These are phyloP conservation scores for Cisticola juncidis DNA, from an alignment of 2,113 vertebrate species.

Conservation along the genomic window DNA sequence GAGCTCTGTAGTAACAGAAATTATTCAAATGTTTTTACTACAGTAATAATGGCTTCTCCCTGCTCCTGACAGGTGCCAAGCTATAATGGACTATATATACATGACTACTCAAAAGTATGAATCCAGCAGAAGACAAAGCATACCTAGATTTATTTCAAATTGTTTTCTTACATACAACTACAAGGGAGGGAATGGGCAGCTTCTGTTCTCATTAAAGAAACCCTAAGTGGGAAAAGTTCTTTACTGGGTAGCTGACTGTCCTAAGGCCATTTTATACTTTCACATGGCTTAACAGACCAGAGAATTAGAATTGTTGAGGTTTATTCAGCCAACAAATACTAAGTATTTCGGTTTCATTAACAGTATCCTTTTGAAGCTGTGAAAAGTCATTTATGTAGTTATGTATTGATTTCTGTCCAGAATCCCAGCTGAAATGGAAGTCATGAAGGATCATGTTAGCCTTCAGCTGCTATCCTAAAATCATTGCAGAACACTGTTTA, in stretches of 20 bases:
- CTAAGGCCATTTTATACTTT: neutral
- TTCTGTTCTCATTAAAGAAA: neutral
- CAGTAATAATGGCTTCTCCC: neutral
- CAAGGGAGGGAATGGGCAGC: neutral
- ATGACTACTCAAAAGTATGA: neutral
- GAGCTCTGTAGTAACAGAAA: neutral
- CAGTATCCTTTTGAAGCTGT: neutral
- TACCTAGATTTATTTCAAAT: neutral
- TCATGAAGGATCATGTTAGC: neutral
- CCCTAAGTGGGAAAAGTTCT: neutral
- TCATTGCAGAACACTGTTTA: neutral
- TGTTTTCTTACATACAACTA: neutral
- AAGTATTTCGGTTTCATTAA: constrained; percentile 2
- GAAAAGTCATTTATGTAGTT: neutral
- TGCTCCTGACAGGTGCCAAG: neutral
- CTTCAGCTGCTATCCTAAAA: neutral
- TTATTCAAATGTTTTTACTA: neutral
- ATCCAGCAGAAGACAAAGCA: neutral
- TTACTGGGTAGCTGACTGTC: neutral
- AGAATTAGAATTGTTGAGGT: neutral
- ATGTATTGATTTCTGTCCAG: neutral
- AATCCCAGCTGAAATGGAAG: constrained; percentile 4
- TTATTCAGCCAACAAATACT: neutral
- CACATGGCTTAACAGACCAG: neutral
- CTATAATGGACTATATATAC: neutral